These are phyloP conservation scores for Todiramphus chloris DNA, from an alignment of 2,113 vertebrate species.

Conservation along the genomic window DNA sequence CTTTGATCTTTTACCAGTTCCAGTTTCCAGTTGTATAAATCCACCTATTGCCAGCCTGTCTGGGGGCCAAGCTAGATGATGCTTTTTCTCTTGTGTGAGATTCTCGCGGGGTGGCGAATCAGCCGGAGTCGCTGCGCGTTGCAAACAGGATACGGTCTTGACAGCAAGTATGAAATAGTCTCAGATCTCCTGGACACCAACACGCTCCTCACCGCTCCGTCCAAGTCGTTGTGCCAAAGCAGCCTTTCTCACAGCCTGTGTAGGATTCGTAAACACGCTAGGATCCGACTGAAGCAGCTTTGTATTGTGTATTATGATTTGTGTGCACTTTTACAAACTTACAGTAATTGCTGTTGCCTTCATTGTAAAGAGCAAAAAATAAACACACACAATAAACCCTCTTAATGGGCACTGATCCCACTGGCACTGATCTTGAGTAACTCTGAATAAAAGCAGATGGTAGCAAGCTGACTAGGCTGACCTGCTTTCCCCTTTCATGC, in stretches of 20 bases:
- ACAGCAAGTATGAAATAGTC: not conserved
- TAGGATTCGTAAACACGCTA: not conserved
- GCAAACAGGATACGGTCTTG: not conserved
- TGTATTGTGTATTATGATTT: conserved; percentile 46
- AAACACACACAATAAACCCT: conserved; percentile 56
- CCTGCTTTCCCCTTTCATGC: conserved; percentile 68
- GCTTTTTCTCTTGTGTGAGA: not conserved
- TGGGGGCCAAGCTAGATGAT: not conserved
- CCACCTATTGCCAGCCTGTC: not conserved
- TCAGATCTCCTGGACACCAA: not conserved
- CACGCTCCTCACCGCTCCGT: not conserved
- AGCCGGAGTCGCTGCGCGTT: not conserved
- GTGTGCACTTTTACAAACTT: conserved; percentile 52
- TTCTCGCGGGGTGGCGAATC: not conserved
- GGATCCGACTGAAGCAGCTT: conserved; percentile 50
- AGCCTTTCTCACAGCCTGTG: conserved; percentile 46
- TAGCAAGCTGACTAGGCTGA: conserved; percentile 46
- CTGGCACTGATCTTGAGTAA: conserved; percentile 61
- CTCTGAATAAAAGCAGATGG: conserved; percentile 71
- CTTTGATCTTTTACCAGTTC: not conserved
- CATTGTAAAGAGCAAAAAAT: conserved; percentile 62
- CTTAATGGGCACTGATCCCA: conserved; percentile 54
- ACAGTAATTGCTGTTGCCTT: conserved; percentile 67
- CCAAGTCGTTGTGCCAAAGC: conserved; percentile 15
- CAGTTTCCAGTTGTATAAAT: not conserved